These are phyloP conservation scores for Tauraco erythrolophus DNA, from an alignment of 2,113 vertebrate genomes.

Conservation along the genomic window DNA sequence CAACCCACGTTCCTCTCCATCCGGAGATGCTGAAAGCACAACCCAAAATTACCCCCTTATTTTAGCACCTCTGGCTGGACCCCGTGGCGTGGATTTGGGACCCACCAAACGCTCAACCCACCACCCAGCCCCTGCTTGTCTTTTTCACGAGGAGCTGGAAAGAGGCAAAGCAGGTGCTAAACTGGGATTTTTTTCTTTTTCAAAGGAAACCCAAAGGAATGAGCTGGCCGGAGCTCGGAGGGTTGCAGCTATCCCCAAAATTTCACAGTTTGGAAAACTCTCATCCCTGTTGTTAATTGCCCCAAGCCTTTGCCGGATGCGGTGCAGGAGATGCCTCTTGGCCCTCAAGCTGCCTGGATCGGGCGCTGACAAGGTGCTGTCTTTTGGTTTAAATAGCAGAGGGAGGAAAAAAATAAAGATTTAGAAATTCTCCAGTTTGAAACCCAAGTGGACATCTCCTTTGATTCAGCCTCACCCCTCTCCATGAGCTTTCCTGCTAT, in stretches of 20 bases:
- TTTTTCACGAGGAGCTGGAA: neutral
- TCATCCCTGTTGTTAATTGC: accelerated
- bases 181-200: neutral
- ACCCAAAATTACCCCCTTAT: neutral
- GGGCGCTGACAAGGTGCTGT: neutral
- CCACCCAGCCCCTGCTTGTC: neutral
- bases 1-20: accelerated
- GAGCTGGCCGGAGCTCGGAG: neutral
- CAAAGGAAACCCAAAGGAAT: neutral
- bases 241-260: neutral
- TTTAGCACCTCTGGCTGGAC: neutral
- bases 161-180: neutral
- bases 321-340: neutral
- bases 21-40: neutral
- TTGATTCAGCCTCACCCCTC: neutral
- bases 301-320: neutral
- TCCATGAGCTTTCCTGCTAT: neutral
- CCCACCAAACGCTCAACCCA: accelerated
- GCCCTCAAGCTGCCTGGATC: accelerated
- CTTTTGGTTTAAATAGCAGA: neutral
- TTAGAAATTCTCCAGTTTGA: neutral
- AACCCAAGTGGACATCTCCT: neutral
- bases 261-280: neutral
- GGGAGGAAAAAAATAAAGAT: neutral
- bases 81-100: accelerated